Base-by-base conservation (phyloP, 2,888 invertebrate genomes). In the Eupithecia insigniata region DNA sequence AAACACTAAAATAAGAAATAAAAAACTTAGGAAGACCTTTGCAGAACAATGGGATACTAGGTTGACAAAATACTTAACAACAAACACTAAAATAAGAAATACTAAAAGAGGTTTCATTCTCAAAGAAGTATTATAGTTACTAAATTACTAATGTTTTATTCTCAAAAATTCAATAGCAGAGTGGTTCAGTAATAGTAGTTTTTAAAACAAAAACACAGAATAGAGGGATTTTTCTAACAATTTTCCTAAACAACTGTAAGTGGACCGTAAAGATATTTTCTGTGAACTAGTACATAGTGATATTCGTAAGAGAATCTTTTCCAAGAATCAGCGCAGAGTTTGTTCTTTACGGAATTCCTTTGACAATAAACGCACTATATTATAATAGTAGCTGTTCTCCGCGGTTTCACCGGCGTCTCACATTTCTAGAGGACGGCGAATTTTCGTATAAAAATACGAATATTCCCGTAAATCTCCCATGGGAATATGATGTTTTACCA, bases 231-330 rank as follows among this genome's bases (percentile, higher is more conserved):
- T 64, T 64, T 36, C 36, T 36, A 26, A 26, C 34, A 34, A 64
- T 64, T 26, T 64, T 26, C 64, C 36, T 64, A 22, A 64, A 64
- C 36, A 36, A 34, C 60, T 60, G 36, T n/a, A 34, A 34, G 62
- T 62, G 62, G 34, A 34, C 34, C 62, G n/a, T 62, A 62, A 62
- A 62, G 36, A 62, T 34, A 62, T 22, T 26, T 26, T 36, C 36
- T 64, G 26, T 55, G 60, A 60, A 60, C 30, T 16, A 30, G 18
- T 14, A 16, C 12, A n/a, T 26, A 62, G 14, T 62, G 32, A 64
- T 64, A 64, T 36, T 34, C 36, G 36, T 16, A 26, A 4, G 26
- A 22, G 39, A 36, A 34, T 34, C 12, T 22, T 22, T n/a, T 64
- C 26, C 26, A 16, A 36, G 36, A 16, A 64, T 36, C 0, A 36